These are phyloP conservation scores for Sinopyrophorus schimmeli DNA, from an alignment of 2,888 invertebrate genomes.

Conservation along the genomic window DNA sequence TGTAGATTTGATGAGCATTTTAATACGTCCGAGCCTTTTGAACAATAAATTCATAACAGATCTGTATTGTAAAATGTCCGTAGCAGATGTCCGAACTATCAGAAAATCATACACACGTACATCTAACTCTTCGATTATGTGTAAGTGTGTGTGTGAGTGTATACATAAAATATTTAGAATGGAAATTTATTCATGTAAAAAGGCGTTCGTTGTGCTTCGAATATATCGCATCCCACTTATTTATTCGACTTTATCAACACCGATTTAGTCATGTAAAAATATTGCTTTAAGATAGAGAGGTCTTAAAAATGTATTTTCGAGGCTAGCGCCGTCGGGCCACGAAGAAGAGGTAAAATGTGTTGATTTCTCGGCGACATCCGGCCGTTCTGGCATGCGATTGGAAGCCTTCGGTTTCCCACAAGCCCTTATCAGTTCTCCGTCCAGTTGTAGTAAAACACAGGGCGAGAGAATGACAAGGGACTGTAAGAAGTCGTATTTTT, in stretches of 20 bases:
- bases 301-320: slow-evolving; percentile 17
- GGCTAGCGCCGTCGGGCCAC: slow-evolving; percentile 23
- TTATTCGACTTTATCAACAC: slow-evolving; percentile 19
- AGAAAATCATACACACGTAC: no score
- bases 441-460: slow-evolving; percentile 86
- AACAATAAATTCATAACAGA: no score
- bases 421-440: slow-evolving; percentile 99
- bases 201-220: slow-evolving; percentile 9
- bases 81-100: slow-evolving; percentile 15
- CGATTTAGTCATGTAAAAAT: slow-evolving; percentile 25
- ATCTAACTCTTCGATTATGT: no score
- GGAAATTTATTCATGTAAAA: slow-evolving; percentile 15
- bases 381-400: slow-evolving; percentile 26
- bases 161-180: no score
- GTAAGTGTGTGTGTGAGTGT: no score
- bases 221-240: slow-evolving; percentile 10
- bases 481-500: slow-evolving; percentile 54
- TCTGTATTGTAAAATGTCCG: no score
- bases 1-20: no score
- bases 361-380: no score
- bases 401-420: slow-evolving; percentile 67
- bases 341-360: no score
- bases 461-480: slow-evolving; percentile 96
- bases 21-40: no score
- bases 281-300: slow-evolving; percentile 13